Evolutionary conservation across 2,797 vertebrate species (phyloP).

Genomic region (Dendrocincla tyrannina): DNA sequence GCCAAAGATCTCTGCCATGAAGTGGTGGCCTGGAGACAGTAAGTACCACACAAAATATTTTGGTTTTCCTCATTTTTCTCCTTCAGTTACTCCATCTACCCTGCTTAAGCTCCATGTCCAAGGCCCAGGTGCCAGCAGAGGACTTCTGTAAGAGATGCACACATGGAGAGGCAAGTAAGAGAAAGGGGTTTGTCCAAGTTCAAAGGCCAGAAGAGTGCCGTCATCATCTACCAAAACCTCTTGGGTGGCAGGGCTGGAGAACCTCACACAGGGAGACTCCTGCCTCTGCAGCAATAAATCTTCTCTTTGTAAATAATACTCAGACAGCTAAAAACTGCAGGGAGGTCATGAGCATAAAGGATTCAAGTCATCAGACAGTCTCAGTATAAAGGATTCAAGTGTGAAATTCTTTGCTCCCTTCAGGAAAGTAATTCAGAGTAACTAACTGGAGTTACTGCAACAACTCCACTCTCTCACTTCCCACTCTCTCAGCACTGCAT

Average conservation of each 20-base stretch:
- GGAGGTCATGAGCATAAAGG: not conserved
- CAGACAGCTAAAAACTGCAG: not conserved
- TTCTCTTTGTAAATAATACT: not conserved
- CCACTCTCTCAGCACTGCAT: not conserved
- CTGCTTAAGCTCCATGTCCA: not conserved
- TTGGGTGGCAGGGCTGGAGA: not conserved
- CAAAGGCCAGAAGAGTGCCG: not conserved
- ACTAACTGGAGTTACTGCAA: not conserved
- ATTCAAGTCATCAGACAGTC: not conserved
- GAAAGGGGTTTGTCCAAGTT: not conserved
- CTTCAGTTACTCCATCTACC: not conserved
- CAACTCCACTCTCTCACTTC: too few relatives aligned
- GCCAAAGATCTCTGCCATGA: slow-evolving; percentile 77
- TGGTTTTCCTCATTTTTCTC: not conserved
- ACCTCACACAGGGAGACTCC: not conserved
- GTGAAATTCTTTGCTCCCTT: not conserved
- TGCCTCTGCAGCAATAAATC: not conserved
- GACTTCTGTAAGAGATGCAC: not conserved
- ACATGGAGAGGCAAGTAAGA: not conserved
- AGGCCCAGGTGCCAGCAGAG: not conserved
- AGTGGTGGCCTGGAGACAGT: slow-evolving; percentile 85
- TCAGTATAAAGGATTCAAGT: not conserved
- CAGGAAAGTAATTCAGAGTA: slow-evolving; percentile 1
- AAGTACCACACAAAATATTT: slow-evolving; percentile 58
- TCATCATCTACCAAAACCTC: not conserved